Percentiles rank a stretch among this genome's conserved stretches.
phyloP scores from a whole-genome alignment of 2,113 vertebrate species.

The Entomyzon cyanotis region DNA sequence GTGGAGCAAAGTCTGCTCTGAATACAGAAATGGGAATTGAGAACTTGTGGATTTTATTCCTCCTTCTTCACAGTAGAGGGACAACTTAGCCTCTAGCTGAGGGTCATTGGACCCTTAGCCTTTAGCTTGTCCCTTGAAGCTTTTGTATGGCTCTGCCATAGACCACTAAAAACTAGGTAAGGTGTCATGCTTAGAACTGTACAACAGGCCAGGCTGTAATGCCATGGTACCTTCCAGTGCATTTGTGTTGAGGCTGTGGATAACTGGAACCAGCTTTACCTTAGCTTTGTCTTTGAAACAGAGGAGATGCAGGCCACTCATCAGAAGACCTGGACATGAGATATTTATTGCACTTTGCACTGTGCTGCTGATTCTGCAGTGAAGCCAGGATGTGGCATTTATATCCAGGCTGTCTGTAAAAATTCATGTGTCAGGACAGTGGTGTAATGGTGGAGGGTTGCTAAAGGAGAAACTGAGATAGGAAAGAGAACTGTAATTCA shows the following conservation, averaged over 20 bases:
- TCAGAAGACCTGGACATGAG: background rate
- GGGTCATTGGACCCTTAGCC: background rate
- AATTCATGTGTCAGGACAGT: background rate
- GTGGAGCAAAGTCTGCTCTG: background rate
- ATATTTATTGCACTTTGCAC: background rate
- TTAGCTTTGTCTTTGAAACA: background rate
- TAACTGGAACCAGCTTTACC: background rate
- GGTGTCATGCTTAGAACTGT: background rate
- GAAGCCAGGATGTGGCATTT: background rate
- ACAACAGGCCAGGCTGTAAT: background rate
- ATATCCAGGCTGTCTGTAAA: background rate
- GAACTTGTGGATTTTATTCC: background rate
- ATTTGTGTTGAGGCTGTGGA: background rate
- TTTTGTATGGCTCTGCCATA: background rate
- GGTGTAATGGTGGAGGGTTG: background rate
- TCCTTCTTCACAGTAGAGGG: background rate
- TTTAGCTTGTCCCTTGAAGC: background rate
- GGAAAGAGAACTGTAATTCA: background rate
- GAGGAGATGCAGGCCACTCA: background rate
- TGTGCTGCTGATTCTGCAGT: background rate
- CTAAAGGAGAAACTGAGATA: background rate
- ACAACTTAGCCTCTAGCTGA: background rate
- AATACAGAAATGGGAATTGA: background rate
- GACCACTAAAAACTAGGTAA: background rate
- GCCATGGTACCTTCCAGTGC: background rate